Evolutionary conservation across 2,888 invertebrate species (phyloP), one percentile per base, ranked within the genome.

Genomic region (Germaria angustata): DNA sequence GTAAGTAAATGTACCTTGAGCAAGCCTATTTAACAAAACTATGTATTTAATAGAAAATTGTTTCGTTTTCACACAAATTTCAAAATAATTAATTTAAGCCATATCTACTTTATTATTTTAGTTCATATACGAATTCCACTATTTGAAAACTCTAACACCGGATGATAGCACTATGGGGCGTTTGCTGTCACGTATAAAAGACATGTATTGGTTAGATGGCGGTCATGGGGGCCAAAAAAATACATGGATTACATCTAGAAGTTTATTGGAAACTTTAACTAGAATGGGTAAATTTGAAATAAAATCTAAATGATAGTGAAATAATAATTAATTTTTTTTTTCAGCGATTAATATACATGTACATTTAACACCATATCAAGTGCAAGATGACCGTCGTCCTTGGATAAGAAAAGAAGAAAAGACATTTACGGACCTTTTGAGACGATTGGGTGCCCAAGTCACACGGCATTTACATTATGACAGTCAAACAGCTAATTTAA

Each of bases 361-460:
- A 44, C 96, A 97, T 91, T 96, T 98, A 75, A 96, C 97, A 49
- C 97, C 97, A n/a, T 97, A 97, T 92, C 97, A 98, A 92, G 94
- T 97, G 71, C 92, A 93, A 84, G 97, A 97, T 89, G 93, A 94
- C 81, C 92, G 94, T 32, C 92, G 97, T 72, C 95, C 95, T 8
- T 97, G 97, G 96, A 96, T 98, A 88, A 94, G 95, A 13, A 93
- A 94, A 84, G 97, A 98, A 91, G 96, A 97, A 90, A 94, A 93
- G 86, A 92, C 93, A 0, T 98, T 98, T 92, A 94, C 94, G 1
- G 93, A 94, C 28, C 92, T 93, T 85, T 92, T 97, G 59, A 92
- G 92, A 85, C 92, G 93, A 85, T 90, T 95, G 2, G 95, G 95
- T 53, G 95, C 95, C 2, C 93, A 94, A 84, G 93, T 96, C 63